Evolutionary conservation across 2,797 vertebrate species (phyloP).

Genomic region (Molossus molossus): DNA sequence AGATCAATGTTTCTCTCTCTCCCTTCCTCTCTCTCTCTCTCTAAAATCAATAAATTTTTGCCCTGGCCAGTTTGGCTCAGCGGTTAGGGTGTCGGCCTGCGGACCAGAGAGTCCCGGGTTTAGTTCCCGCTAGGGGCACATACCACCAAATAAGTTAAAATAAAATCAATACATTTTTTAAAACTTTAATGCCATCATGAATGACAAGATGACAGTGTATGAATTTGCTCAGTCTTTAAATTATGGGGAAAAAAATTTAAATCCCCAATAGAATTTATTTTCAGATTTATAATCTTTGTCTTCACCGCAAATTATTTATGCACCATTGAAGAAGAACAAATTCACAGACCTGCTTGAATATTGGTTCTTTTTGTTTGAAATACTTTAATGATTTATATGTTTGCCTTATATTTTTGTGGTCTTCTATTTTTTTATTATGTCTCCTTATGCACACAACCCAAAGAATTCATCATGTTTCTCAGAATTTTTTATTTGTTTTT

Average conservation of each 20-base stretch:
- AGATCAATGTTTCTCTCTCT: not conserved
- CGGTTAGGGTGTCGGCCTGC: too few species aligned
- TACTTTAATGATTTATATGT: not conserved
- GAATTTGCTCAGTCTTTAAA: not conserved
- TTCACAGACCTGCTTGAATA: not conserved
- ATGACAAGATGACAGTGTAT: too few species aligned
- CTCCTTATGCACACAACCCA: not conserved
- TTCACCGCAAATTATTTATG: not conserved
- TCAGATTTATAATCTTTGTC: not conserved
- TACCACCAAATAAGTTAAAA: too few species aligned
- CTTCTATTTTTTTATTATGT: not conserved
- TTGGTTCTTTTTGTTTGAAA: not conserved
- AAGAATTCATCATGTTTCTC: slow-evolving; percentile 67
- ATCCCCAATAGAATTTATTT: not conserved
- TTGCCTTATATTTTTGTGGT: not conserved
- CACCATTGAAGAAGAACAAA: not conserved
- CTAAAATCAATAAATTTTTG: not conserved
- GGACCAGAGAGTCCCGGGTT: too few species aligned
- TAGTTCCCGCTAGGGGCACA: too few species aligned
- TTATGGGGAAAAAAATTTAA: not conserved
- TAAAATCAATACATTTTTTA: not conserved
- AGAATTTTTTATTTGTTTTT: slow-evolving; percentile 78
- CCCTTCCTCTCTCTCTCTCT: not conserved
- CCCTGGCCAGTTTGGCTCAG: too few species aligned
- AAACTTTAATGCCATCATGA: not conserved